Percentiles rank a stretch among this genome's conserved stretches.
Evolutionary conservation across 2,113 vertebrate species (phyloP).

Genomic region (Siphamia tubifer): DNA sequence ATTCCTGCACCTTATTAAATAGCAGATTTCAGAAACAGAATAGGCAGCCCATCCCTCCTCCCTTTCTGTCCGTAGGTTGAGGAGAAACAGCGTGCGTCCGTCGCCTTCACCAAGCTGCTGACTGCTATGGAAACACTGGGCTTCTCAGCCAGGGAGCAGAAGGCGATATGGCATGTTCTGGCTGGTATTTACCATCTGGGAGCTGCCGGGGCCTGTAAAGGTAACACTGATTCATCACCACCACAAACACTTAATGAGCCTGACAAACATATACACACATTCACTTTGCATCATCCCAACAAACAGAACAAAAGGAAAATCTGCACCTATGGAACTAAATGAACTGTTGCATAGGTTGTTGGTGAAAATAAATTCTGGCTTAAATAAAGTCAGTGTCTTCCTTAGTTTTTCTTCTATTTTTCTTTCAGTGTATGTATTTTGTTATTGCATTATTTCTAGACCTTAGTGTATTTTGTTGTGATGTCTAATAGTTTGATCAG

Average conservation of each 20-base stretch:
- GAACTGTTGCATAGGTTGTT: too few relatives aligned
- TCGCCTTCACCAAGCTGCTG: conserved; percentile 84
- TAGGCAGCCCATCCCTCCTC: background rate
- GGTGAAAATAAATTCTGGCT: too few relatives aligned
- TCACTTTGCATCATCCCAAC: background rate
- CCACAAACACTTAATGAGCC: background rate
- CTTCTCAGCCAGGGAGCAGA: conserved; percentile 83
- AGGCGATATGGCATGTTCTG: conserved; percentile 87
- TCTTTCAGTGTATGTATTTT: too few relatives aligned
- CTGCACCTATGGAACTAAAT: too few relatives aligned
- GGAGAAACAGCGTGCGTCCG: conserved; percentile 87
- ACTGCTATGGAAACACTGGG: conserved; percentile 87
- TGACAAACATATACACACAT: background rate
- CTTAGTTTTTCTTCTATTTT: too few relatives aligned
- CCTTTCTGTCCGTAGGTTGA: conserved; percentile 79
- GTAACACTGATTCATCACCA: conserved; percentile 66
- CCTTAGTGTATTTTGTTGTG: too few relatives aligned
- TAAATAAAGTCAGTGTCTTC: too few relatives aligned
- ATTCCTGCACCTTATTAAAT: background rate
- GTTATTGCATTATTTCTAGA: too few relatives aligned
- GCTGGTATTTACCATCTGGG: conserved; percentile 94
- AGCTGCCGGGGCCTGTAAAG: conserved; percentile 89
- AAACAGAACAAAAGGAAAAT: background rate
- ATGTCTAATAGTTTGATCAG: too few relatives aligned
- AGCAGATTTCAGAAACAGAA: background rate